Evolutionary conservation across 2,797 vertebrate species (phyloP).

Genomic region (Sebastes taczanowskii): DNA sequence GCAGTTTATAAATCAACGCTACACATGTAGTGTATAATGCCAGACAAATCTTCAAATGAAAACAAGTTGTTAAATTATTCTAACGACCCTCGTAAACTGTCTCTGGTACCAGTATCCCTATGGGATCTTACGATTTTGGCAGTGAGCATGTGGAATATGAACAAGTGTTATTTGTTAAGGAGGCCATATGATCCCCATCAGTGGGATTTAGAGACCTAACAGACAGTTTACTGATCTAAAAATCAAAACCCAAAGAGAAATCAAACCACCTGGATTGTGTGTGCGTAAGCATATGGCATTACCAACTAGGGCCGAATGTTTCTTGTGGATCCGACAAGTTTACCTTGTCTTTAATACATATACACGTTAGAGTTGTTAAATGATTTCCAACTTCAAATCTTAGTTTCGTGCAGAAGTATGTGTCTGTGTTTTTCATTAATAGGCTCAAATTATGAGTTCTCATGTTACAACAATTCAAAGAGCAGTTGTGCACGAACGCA

Average conservation of each 20-base stretch:
- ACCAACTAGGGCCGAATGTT: not conserved
- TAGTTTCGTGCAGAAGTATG: not conserved
- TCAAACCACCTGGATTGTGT: not conserved
- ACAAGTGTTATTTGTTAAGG: conserved; percentile 15
- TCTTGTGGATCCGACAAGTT: not conserved
- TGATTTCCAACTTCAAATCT: not conserved
- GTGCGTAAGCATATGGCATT: not conserved
- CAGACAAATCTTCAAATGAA: conserved; percentile 13
- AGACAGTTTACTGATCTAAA: not conserved
- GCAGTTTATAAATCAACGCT: not conserved
- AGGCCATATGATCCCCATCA: not conserved
- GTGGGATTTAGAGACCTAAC: not conserved
- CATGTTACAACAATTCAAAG: not conserved
- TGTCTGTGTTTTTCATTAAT: not conserved
- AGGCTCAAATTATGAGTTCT: not conserved
- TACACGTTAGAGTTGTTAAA: not conserved
- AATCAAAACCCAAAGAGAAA: not conserved
- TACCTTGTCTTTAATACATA: not conserved
- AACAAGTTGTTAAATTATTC: conserved; percentile 22
- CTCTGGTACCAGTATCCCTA: conserved; percentile 32
- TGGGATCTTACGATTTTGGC: conserved; percentile 19
- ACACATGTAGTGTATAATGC: conserved; percentile 9
- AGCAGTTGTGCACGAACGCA: not conserved
- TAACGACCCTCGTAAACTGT: conserved; percentile 31
- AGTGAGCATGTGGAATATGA: conserved; percentile 14